Percentiles rank a stretch among this genome's conserved stretches.
These are phyloP conservation scores for Theretra japonica DNA, from an alignment of 2,888 invertebrate genomes.

Conservation along the genomic window DNA sequence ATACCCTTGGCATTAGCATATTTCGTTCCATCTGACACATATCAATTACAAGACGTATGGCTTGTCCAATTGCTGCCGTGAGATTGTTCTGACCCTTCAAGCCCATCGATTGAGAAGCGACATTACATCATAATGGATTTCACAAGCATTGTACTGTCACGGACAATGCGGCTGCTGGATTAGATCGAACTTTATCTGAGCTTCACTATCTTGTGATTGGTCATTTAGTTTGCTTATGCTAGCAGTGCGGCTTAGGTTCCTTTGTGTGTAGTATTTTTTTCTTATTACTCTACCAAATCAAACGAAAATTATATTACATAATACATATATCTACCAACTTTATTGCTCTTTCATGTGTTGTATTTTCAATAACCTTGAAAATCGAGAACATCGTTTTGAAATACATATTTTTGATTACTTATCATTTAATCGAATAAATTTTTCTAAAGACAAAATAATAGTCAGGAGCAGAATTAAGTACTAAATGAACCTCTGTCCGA, in stretches of 20 bases:
- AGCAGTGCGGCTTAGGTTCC: neutral
- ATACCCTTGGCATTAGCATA: neutral
- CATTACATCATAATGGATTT: slow-evolving; percentile 1
- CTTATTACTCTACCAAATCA: no score
- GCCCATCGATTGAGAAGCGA: neutral
- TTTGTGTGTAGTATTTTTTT: no score
- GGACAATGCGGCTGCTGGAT: neutral
- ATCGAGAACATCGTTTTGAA: no score
- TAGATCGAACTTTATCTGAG: neutral
- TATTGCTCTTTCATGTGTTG: no score
- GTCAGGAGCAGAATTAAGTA: no score
- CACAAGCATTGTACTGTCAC: slow-evolving; percentile 4
- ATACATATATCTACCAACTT: no score
- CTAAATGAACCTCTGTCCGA: no score
- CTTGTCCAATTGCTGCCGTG: neutral
- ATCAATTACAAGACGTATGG: neutral
- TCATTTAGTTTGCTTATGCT: neutral
- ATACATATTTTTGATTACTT: no score
- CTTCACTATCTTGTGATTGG: neutral
- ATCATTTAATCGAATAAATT: no score
- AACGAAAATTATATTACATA: no score
- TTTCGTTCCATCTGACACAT: neutral
- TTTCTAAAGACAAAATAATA: no score
- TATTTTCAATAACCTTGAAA: no score
- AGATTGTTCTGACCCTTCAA: neutral